Evolutionary conservation across 2,888 invertebrate species (phyloP).

Genomic region (Odontomyia ornata): DNA sequence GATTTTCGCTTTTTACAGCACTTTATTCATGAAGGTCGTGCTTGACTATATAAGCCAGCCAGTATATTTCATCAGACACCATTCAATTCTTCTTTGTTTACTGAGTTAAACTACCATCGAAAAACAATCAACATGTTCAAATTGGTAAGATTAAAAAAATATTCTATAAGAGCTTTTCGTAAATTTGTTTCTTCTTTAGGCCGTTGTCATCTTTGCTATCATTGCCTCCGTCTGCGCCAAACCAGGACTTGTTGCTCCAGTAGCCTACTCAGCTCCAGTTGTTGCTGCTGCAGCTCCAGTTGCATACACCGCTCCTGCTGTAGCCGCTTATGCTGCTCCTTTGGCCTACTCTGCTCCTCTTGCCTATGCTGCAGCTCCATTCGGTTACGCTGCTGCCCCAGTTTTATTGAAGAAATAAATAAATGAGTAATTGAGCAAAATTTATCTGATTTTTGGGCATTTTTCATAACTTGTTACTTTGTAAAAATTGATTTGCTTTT

Average conservation of each 20-base stretch:
- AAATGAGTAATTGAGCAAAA: too few species aligned
- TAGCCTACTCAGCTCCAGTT: constrained; percentile 45
- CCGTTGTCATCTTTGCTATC: constrained; percentile 44
- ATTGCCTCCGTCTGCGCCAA: constrained; percentile 50
- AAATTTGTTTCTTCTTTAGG: constrained; percentile 5
- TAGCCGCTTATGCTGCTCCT: constrained; percentile 51
- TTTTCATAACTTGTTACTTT: too few species aligned
- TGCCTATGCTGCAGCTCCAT: constrained; percentile 47
- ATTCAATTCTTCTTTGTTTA: constrained; percentile 1
- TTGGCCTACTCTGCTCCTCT: constrained; percentile 46
- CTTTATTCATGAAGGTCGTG: neutral
- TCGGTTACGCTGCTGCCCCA: constrained; percentile 46
- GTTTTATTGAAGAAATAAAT: too few species aligned
- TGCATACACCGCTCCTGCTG: constrained; percentile 50
- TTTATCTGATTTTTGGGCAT: too few species aligned
- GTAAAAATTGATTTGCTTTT: too few species aligned
- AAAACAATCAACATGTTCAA: constrained; percentile 36
- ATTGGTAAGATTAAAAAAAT: constrained; percentile 9
- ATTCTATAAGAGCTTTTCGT: neutral
- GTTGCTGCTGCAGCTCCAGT: constrained; percentile 53
- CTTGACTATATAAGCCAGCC: neutral
- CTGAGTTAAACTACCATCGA: neutral
- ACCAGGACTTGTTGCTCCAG: constrained; percentile 48
- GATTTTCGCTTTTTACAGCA: too few species aligned
- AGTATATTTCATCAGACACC: neutral